A percentile compares a stretch with the other conserved stretches of the same genome.
Conservation (phyloP, 2,113 vertebrate genomes). For the Gorsachius goisagi region DNA sequence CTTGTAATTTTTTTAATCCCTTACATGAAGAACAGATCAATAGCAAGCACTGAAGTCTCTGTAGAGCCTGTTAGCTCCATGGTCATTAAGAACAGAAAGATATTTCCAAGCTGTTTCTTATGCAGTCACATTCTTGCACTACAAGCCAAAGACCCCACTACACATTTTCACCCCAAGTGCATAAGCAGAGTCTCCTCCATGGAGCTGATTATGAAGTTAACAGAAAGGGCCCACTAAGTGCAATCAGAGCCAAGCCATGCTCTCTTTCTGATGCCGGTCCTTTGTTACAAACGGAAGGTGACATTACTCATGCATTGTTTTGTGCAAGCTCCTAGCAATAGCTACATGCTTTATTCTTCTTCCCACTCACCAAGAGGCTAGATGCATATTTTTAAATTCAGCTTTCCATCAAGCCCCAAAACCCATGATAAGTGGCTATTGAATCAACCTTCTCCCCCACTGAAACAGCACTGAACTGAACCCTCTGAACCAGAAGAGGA, state of each 20-base stretch:
- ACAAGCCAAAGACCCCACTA: not conserved
- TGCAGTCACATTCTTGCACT: not conserved
- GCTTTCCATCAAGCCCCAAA: not conserved
- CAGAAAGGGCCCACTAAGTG: not conserved
- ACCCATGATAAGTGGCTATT: not conserved
- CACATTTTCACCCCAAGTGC: not conserved
- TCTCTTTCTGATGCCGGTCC: no score
- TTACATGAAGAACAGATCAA: not conserved
- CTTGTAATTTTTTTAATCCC: not conserved
- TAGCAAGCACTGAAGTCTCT: not conserved
- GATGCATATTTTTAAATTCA: not conserved
- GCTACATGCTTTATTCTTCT: not conserved
- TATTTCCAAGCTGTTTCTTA: not conserved
- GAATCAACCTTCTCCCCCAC: not conserved
- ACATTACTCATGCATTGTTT: not conserved
- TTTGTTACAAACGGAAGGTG: not conserved
- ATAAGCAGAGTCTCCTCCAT: not conserved
- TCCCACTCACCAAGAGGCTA: not conserved
- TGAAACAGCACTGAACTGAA: not conserved
- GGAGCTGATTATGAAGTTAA: not conserved
- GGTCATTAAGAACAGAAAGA: not conserved
- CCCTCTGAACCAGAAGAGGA: not conserved
- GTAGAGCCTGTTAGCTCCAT: not conserved
- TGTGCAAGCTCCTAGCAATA: not conserved
- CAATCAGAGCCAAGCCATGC: not conserved